phyloP scores from a whole-genome alignment of 2,113 vertebrate species.

The Pseudonaja textilis region DNA sequence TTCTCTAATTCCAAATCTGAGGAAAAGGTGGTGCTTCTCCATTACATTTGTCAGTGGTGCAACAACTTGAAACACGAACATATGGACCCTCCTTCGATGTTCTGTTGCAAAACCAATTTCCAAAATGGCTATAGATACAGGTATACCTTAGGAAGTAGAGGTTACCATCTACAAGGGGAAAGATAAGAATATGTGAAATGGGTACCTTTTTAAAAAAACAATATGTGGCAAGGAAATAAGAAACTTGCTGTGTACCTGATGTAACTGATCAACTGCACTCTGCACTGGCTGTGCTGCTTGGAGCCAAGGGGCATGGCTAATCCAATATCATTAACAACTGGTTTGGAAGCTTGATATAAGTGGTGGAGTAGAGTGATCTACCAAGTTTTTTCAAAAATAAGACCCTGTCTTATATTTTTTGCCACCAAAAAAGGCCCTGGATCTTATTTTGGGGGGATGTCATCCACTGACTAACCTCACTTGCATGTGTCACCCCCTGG shows the following conservation, averaged over 20 bases:
- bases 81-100: neutral
- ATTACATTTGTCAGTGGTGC: neutral
- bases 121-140: neutral
- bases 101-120: neutral
- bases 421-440: too few species aligned
- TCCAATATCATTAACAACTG: neutral
- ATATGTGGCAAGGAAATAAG: neutral
- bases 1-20: neutral
- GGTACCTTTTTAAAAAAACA: neutral
- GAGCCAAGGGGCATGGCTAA: neutral
- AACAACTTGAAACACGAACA: neutral
- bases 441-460: too few species aligned
- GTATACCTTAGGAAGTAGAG: neutral
- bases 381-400: too few species aligned
- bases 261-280: neutral
- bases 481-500: too few species aligned
- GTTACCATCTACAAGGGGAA: neutral
- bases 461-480: too few species aligned
- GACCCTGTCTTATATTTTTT: too few species aligned
- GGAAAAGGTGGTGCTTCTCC: neutral
- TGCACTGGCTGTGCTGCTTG: neutral
- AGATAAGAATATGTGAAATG: neutral
- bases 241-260: neutral
- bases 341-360: neutral
- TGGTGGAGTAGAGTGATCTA: neutral